phyloP scores from a whole-genome alignment of 2,797 vertebrate genomes.

The Synanceia verrucosa region DNA sequence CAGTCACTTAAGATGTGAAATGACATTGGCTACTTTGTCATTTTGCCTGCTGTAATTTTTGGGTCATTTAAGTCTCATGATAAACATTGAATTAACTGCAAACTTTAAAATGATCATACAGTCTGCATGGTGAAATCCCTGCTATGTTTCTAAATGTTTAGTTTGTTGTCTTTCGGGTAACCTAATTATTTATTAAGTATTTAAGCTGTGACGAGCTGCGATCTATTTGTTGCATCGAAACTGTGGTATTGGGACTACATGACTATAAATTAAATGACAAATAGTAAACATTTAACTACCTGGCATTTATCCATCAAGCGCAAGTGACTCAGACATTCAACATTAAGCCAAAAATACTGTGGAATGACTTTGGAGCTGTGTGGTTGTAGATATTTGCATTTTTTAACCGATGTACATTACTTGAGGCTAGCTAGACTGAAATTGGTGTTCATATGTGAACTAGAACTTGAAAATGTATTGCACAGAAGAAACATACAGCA shows the following conservation, averaged over 20 bases:
- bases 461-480: background rate
- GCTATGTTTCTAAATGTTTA: background rate
- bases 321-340: too few species aligned
- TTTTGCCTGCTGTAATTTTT: background rate
- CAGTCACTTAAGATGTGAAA: background rate
- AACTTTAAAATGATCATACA: background rate
- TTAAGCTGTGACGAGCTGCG: background rate
- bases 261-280: background rate
- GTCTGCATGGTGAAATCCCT: background rate
- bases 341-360: background rate
- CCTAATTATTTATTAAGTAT: background rate
- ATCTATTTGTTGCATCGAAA: background rate
- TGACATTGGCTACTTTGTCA: background rate
- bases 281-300: background rate
- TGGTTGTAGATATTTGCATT: background rate
- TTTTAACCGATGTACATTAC: background rate
- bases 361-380: background rate
- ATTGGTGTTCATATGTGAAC: background rate
- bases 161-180: background rate
- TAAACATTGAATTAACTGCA: background rate
- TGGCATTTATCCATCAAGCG: background rate
- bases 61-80: background rate
- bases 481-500: background rate
- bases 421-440: background rate
- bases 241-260: background rate